Conservation (phyloP, 2,113 vertebrate genomes). For the Melanerpes aurifrons region DNA sequence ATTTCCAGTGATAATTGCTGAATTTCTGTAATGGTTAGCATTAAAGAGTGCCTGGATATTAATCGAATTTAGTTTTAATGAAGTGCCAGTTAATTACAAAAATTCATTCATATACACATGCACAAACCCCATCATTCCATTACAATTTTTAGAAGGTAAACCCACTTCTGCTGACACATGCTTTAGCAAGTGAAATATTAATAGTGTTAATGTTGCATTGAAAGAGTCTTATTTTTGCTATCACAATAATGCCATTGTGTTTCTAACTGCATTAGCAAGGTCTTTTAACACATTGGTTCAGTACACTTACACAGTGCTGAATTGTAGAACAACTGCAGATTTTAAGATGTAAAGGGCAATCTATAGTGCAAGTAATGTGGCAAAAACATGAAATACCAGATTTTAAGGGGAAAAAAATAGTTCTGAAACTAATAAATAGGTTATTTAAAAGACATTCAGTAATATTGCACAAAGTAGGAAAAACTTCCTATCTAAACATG, state of each 20-base stretch:
- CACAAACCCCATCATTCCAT: neutral
- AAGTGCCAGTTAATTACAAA: constrained; percentile 1
- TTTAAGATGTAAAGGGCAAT: neutral
- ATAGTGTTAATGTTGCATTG: neutral
- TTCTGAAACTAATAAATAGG: too few relatives aligned
- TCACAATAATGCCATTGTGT: neutral
- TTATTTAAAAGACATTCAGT: neutral
- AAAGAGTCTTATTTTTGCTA: neutral
- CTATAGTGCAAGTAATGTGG: neutral
- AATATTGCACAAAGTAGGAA: neutral
- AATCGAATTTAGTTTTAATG: constrained; percentile 12
- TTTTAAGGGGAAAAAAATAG: neutral
- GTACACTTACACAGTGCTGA: neutral
- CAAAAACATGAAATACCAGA: neutral
- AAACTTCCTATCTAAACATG: neutral
- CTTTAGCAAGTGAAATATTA: constrained; percentile 9
- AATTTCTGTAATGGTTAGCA: constrained; percentile 8
- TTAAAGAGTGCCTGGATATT: constrained; percentile 5
- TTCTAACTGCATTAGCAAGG: neutral
- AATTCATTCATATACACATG: neutral
- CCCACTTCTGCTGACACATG: neutral
- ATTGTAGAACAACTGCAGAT: neutral
- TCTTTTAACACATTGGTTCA: neutral
- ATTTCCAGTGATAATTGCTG: constrained; percentile 32
- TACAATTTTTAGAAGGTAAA: neutral